These are phyloP conservation scores for Meliscaeva auricollis DNA, from an alignment of 2,888 invertebrate genomes.

Conservation along the genomic window DNA sequence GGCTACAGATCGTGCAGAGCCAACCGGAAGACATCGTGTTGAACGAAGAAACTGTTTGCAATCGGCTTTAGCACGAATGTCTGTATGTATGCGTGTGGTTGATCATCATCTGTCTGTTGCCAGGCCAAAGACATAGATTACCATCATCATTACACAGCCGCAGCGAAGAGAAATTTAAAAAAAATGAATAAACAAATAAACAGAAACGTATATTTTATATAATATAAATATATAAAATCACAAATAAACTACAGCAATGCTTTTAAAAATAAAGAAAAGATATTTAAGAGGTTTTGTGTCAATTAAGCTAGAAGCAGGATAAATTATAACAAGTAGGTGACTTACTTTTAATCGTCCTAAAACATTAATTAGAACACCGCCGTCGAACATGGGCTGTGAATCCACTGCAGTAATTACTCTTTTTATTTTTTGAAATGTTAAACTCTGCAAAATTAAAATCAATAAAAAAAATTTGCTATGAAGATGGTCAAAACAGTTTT, in stretches of 20 bases:
- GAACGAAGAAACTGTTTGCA: conserved; percentile 95
- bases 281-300: conserved; percentile 1
- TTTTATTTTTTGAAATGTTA: conserved; percentile 96
- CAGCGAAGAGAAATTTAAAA: conserved; percentile 19
- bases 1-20: conserved; percentile 92
- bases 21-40: conserved; percentile 97
- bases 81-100: conserved; percentile 96
- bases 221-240: conserved; percentile 18
- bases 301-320: neutral
- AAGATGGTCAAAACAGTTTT: neutral
- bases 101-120: conserved; percentile 96
- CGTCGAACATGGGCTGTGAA: conserved; percentile 99
- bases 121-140: conserved; percentile 51
- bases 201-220: conserved; percentile 22
- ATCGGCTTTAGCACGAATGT: conserved; percentile 96
- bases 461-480: too few species aligned
- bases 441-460: conserved; percentile 87
- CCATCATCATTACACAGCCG: conserved; percentile 42
- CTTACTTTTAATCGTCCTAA: conserved; percentile 97
- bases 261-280: conserved; percentile 34
- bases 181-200: conserved; percentile 62
- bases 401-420: conserved; percentile 96
- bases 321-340: conserved; percentile 57
- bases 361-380: conserved; percentile 97
- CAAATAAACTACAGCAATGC: conserved; percentile 41